Evolutionary conservation across 2,113 vertebrate genomes (phyloP), one percentile per base, ranked within the genome.

Genomic region (Dicerorhinus sumatrensis): DNA sequence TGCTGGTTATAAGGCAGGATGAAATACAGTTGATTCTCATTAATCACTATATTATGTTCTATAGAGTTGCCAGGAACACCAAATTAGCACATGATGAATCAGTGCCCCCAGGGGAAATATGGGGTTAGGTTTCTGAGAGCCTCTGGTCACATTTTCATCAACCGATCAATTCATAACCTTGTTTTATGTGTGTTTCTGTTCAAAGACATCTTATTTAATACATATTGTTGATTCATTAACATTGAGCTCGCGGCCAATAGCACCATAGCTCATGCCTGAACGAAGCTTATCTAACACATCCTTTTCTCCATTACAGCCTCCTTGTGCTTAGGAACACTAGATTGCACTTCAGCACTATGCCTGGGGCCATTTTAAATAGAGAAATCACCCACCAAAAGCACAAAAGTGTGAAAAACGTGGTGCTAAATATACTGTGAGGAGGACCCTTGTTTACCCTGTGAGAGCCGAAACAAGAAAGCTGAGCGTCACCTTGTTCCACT

Each of bases 161-260:
- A 25, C 75, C 3, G 4, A 36, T 33, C 36, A 79, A 33, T 42
- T 48, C 46, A 31, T 25, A 85, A 33, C 16, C 23, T 75, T 75
- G 87, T 58, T 97, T 89, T 86, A 18, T 96, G 39, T 88, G 81
- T 81, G 31, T 67, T 65, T 94, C 62, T 94, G 58, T 56, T 90
- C 62, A 63, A 87, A 79, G 85, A 87, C 39, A 20, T 12, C 17
- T 54, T 36, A 58, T 87, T 93, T 83, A 60, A 20, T 54, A 39
- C 13, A 51, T 7, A 21, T 16, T 13, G 14, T 65, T 86, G 65
- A 39, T 63, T 94, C 75, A 94, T 90, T 94, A 90, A 46, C 67
- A 17, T 42, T 77, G 54, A 81, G 80, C 60, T 79, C 3, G 1
- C 48, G 82, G 65, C 27, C 65, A 76, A 21, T 36, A 65, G 27